Base-by-base conservation (phyloP, 2,797 vertebrate genomes). In the Acanthurus tractus region DNA sequence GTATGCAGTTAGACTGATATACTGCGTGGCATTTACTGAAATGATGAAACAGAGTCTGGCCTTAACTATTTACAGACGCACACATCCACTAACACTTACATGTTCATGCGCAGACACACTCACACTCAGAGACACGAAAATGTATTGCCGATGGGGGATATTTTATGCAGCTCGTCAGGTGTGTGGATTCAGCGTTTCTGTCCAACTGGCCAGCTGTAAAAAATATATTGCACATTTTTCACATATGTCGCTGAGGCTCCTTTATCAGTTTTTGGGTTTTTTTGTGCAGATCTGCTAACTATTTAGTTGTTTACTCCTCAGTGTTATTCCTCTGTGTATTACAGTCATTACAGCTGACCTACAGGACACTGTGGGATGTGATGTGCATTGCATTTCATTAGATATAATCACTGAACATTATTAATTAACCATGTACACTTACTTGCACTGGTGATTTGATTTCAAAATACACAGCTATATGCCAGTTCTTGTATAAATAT, bases 11-110 rank as follows among this genome's bases (percentile, higher is more conserved):
- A 84, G 72, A 75, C 83, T 87, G 89, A 90, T 88, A 82, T 76
- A 82, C 86, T 82, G 81, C 54, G 8, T 88, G 91, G 83, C 89
- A 91, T 90, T 93, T 90, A 86, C 80, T 69, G 82, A 89, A 85
- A 86, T 85, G 78, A 91, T 91, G 82, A 89, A 89, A 84, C 72
- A 62, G 76, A 79, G 59, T 34, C 57, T 23, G 78, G 66, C 63
- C 81, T 74, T 74, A 82, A 88, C 69, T 82, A 68, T 81, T 87
- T 63, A 80, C 79, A 85, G 56, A 72, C 78, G 74, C 81, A 76
- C 69, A 63, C 56, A 40, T 40, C 29, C 59, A 49, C 34, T 48
- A 56, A 64, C 65, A 64, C 54, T 5, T 48, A 65, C 40, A 15
- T 20, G 45, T 36, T 17, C 57, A 69, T 14, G n/a, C 59, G 59